Conservation (phyloP, 2,797 vertebrate genomes). For the Sylvia borin region DNA sequence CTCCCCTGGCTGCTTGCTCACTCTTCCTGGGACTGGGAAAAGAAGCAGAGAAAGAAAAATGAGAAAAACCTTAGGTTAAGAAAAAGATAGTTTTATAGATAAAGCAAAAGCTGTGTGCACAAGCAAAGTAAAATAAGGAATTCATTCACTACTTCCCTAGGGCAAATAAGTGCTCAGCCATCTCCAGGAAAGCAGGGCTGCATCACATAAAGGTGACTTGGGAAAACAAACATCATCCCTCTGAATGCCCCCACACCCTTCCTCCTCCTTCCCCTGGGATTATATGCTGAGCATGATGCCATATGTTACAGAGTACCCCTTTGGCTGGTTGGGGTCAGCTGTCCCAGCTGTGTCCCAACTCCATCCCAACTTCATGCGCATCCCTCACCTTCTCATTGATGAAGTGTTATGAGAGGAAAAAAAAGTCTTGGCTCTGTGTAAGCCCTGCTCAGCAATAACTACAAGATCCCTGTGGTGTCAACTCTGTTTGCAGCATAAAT, state of each 20-base stretch:
- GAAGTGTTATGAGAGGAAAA: neutral
- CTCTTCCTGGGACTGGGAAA: neutral
- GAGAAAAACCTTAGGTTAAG: neutral
- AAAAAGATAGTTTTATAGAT: neutral
- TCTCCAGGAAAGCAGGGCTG: neutral
- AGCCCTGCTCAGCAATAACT: neutral
- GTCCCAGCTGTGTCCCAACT: neutral
- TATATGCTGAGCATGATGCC: neutral
- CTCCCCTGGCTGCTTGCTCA: neutral
- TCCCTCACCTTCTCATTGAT: neutral
- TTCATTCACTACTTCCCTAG: neutral
- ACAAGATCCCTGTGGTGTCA: neutral
- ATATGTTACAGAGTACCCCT: neutral
- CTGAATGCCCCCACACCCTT: neutral
- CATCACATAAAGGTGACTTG: neutral
- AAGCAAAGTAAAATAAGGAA: neutral
- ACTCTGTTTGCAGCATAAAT: neutral
- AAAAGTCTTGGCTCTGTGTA: neutral
- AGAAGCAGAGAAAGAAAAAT: neutral
- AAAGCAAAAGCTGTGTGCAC: neutral
- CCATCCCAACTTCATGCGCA: neutral
- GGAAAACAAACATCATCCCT: neutral
- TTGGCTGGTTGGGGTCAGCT: neutral
- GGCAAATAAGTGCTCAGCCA: neutral
- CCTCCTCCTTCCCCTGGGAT: neutral